Evolutionary conservation across 1,140 invertebrate genomes (phyloP).

Genomic region (Cydia fagiglandana): DNA sequence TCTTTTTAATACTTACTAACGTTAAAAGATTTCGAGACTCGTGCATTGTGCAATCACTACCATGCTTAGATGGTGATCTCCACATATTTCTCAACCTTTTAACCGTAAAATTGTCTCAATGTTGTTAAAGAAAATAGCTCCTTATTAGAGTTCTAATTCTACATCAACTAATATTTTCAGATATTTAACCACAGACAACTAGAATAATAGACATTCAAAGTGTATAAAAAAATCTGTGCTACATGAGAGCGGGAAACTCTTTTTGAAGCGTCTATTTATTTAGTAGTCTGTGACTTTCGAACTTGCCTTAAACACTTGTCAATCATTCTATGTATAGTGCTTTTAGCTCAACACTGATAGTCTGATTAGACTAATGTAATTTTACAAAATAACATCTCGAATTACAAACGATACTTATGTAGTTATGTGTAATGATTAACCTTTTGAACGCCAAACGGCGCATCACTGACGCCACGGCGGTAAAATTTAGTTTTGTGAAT

Average conservation of each 20-base stretch:
- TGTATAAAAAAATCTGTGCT: not conserved
- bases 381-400: not conserved
- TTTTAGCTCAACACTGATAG: conserved; percentile 20
- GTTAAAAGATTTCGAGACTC: no score
- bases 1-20: no score
- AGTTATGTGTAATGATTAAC: no score
- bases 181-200: no score
- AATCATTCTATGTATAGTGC: conserved; percentile 6
- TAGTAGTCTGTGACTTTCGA: not conserved
- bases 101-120: not conserved
- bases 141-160: not conserved
- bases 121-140: not conserved
- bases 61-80: not conserved
- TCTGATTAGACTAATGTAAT: conserved; percentile 21
- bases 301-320: conserved; percentile 14
- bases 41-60: not conserved
- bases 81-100: not conserved
- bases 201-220: not conserved
- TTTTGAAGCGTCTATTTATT: not conserved
- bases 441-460: no score
- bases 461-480: no score
- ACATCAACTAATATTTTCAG: not conserved
- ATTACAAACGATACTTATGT: not conserved
- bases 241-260: not conserved
- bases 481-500: no score